Evolutionary conservation across 2,888 invertebrate genomes (phyloP), one percentile per base, ranked within the genome.

Genomic region (Cynaeus angustus): DNA sequence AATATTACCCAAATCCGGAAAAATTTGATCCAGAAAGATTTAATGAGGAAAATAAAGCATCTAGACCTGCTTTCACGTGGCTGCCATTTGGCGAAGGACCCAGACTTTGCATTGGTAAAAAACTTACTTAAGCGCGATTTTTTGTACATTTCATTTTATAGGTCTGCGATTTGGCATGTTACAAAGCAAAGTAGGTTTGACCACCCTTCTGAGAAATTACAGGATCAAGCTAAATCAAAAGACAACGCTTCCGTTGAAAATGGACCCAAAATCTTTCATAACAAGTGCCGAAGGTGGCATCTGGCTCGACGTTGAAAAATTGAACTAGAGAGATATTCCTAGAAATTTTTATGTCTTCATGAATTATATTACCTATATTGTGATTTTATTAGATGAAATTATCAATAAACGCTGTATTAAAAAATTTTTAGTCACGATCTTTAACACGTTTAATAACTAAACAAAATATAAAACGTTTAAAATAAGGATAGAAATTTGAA

Each of bases 1-100:
- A 81, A 28, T 78, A 82, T 68, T 85, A 80, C 69, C 83, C 83
- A 1, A 77, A 85, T 59, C 85, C 85, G 0, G 75, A 80, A 45
- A 78, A 75, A 38, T 83, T 83, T 66, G 79, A 82, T 68, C 83
- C 83, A 2, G 80, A 82, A 9, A 71, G 83, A 72, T 83, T 83
- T 64, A 73, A 77, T 4, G 72, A 75, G 10, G 79, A 80, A 66
- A 76, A 78, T 33, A 82, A 79, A 69, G 64, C 71, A 1, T 68
- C 68, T 13, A 73, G 80, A 14, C 76, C 75, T 14, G 72, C 70
- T 6, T 81, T 75, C 46, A 73, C 78, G 13, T 82, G 68, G 81
- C 78, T 21, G 79, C 71, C 71, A 3, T 73, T 73, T 30, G 73
- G 73, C 6, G 68, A 69, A 62, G 73, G 73, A 13, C 71, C 73